phyloP scores from a whole-genome alignment of 2,888 invertebrate genomes.

The Temnothorax rugatulus region DNA sequence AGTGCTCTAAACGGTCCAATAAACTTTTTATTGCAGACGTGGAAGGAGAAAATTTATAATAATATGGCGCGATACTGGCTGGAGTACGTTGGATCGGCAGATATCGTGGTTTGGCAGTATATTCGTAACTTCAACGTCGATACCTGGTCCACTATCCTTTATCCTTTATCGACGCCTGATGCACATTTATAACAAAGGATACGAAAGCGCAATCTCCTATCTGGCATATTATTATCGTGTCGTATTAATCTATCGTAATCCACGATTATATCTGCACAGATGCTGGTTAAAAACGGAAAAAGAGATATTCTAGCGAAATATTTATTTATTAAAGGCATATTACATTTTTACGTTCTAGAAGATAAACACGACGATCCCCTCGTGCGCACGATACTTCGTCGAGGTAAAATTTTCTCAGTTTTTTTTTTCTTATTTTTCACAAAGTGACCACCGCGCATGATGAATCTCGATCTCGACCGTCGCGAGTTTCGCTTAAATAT shows the following conservation, averaged over 20 bases:
- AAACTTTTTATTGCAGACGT: constrained; percentile 50
- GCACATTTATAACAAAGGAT: constrained; percentile 56
- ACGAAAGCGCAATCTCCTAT: background rate
- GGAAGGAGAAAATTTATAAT: constrained; percentile 47
- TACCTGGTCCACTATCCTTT: constrained; percentile 78
- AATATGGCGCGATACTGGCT: constrained; percentile 75
- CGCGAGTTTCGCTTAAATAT: constrained; percentile 57
- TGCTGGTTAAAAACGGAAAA: constrained; percentile 3
- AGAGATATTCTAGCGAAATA: constrained; percentile 75
- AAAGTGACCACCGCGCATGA: constrained; percentile 60
- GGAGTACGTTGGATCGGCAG: constrained; percentile 69
- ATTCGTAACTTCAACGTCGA: constrained; percentile 70
- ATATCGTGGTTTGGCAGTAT: constrained; percentile 76
- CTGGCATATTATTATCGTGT: background rate
- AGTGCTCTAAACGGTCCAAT: background rate
- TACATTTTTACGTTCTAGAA: constrained; percentile 74
- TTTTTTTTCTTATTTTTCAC: constrained; percentile 38
- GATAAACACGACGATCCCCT: constrained; percentile 73
- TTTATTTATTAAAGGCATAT: constrained; percentile 79
- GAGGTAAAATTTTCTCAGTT: constrained; percentile 46
- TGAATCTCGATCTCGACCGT: constrained; percentile 52
- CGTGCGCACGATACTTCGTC: constrained; percentile 63
- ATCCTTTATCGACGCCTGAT: constrained; percentile 74
- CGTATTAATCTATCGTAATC: background rate
- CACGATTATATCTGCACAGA: background rate